phyloP scores from a whole-genome alignment of 2,888 invertebrate species.

The Hecatera dysodea region DNA sequence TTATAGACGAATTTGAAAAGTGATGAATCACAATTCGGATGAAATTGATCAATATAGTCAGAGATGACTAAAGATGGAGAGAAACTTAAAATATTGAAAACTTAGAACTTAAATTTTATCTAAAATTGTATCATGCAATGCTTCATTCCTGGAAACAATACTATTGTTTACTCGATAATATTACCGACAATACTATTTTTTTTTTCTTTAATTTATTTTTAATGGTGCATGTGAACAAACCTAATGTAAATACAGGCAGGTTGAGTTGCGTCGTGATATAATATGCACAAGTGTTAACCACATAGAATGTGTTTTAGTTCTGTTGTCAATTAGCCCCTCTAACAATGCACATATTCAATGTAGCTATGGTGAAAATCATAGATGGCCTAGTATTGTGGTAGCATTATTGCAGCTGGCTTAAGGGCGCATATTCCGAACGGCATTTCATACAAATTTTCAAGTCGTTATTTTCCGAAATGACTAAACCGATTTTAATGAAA shows the following conservation, averaged over 20 bases:
- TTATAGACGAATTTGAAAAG: conserved; percentile 9
- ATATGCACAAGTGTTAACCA: conserved; percentile 25
- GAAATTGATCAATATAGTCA: conserved; percentile 13
- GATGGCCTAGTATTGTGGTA: conserved; percentile 16
- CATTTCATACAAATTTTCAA: no score
- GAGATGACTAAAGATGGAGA: not conserved
- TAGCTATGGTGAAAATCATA: conserved; percentile 7
- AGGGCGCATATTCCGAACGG: no score
- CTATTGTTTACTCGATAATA: conserved; percentile 16
- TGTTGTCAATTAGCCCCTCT: conserved; percentile 18
- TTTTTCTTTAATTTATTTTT: conserved; percentile 5
- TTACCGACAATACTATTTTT: conserved; percentile 5
- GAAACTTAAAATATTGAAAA: not conserved
- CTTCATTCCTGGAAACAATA: conserved; percentile 14
- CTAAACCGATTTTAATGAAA: no score
- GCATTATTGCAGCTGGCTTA: not conserved
- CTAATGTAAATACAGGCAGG: conserved; percentile 22
- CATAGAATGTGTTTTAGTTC: conserved; percentile 4
- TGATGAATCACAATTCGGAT: not conserved
- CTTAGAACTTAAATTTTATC: not conserved
- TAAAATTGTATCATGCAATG: conserved; percentile 13
- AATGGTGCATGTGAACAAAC: conserved; percentile 3
- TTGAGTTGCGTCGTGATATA: conserved; percentile 22
- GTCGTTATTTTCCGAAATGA: no score
- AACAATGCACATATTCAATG: not conserved